phyloP scores from a whole-genome alignment of 2,797 vertebrate genomes.

The Borostomias antarcticus region DNA sequence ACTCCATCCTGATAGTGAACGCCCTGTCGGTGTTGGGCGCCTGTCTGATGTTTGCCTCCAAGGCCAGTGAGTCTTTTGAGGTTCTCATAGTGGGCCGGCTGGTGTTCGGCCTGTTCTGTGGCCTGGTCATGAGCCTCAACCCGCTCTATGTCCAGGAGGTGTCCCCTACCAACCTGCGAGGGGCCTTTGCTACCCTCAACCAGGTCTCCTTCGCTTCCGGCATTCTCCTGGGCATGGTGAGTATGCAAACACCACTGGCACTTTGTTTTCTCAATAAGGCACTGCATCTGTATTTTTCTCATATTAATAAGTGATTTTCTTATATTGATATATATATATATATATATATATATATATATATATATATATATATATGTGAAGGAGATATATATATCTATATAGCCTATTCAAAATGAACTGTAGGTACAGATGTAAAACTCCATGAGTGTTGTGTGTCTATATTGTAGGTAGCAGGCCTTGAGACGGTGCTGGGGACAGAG shows the following conservation, averaged over 20 bases:
- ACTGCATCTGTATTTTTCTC: too few relatives aligned
- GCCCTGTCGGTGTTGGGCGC: conserved; percentile 71
- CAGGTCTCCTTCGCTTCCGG: conserved; percentile 77
- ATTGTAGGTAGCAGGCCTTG: conserved; percentile 75
- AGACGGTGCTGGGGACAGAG: conserved; percentile 73
- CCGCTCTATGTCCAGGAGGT: conserved; percentile 82
- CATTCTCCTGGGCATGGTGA: conserved; percentile 80
- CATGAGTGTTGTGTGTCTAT: conserved; percentile 19
- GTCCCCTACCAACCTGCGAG: conserved; percentile 75
- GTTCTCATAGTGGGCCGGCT: conserved; percentile 76
- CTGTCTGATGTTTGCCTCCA: conserved; percentile 74
- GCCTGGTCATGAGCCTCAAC: conserved; percentile 80
- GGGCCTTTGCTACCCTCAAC: conserved; percentile 80
- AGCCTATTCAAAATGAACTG: too few relatives aligned
- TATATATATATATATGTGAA: too few relatives aligned
- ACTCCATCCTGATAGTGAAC: conserved; percentile 79
- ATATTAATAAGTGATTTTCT: too few relatives aligned
- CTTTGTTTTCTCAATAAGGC: too few relatives aligned
- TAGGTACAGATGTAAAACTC: not conserved
- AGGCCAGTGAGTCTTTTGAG: conserved; percentile 72
- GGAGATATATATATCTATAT: too few relatives aligned
- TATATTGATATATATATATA: too few relatives aligned
- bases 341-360: too few relatives aligned
- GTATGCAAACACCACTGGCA: conserved; percentile 13
- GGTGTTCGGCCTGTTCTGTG: conserved; percentile 80